These are phyloP conservation scores for Oikopleura dioica DNA, from an alignment of 23 tunicate genomes.

Conservation along the genomic window DNA sequence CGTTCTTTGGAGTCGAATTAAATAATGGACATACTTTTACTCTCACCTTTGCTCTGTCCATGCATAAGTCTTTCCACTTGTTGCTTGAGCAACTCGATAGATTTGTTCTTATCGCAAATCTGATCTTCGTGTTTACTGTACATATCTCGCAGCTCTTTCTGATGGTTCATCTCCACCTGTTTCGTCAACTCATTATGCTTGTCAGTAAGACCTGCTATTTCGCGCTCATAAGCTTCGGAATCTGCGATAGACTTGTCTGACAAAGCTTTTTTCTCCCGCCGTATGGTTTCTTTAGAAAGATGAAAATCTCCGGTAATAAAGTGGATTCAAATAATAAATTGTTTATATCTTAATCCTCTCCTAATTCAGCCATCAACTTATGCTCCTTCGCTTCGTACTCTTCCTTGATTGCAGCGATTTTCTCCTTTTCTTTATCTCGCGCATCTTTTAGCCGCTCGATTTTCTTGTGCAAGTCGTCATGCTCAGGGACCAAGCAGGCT, in stretches of 20 bases:
- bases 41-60: too few relatives aligned
- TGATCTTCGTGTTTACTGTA: neutral
- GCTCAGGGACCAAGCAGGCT: neutral
- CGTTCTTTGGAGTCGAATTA: conserved; percentile 10
- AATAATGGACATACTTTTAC: too few relatives aligned
- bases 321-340: too few relatives aligned
- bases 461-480: neutral
- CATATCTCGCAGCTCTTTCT: neutral
- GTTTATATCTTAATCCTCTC: neutral
- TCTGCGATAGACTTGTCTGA: too few relatives aligned
- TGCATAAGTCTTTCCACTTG: neutral
- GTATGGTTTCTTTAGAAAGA: too few relatives aligned
- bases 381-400: neutral
- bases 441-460: neutral
- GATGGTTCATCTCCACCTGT: neutral
- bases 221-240: neutral
- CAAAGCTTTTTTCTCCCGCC: neutral
- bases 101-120: neutral
- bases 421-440: neutral
- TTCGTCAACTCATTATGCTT: neutral
- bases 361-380: neutral
- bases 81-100: neutral
- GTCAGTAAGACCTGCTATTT: neutral
- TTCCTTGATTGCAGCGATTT: neutral
- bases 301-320: too few relatives aligned